phyloP scores from a whole-genome alignment of 2,888 invertebrate species.

The Gandaritis pyraliata region DNA sequence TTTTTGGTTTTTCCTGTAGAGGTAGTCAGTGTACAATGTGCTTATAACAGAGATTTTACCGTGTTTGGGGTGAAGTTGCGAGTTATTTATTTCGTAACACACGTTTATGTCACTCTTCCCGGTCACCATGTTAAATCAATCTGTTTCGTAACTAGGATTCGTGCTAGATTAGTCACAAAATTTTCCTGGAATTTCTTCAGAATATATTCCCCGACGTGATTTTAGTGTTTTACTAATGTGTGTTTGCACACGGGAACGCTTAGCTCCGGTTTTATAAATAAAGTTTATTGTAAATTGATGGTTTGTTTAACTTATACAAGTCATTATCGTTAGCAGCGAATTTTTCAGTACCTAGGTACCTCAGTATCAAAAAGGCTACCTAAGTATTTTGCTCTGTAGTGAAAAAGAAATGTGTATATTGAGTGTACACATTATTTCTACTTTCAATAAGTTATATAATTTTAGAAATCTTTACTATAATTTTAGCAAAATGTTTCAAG shows the following conservation, averaged over 20 bases:
- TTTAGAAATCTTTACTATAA: no score
- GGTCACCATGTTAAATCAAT: neutral
- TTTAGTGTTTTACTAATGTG: slow-evolving; percentile 5
- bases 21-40: no score
- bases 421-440: no score
- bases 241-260: neutral
- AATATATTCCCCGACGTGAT: neutral
- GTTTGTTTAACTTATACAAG: slow-evolving; percentile 10
- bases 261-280: slow-evolving; percentile 9
- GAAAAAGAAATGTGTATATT: no score
- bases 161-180: slow-evolving; percentile 9
- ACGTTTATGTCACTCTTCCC: neutral
- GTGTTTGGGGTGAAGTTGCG: no score
- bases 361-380: no score
- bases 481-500: no score
- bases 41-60: no score
- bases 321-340: neutral
- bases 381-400: no score
- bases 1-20: no score
- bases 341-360: no score
- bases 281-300: slow-evolving; percentile 16
- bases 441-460: no score
- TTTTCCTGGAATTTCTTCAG: slow-evolving; percentile 9
- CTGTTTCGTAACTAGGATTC: neutral
- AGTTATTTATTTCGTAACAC: neutral